Conservation (phyloP, 2,113 vertebrate species). For the Tyto alba region DNA sequence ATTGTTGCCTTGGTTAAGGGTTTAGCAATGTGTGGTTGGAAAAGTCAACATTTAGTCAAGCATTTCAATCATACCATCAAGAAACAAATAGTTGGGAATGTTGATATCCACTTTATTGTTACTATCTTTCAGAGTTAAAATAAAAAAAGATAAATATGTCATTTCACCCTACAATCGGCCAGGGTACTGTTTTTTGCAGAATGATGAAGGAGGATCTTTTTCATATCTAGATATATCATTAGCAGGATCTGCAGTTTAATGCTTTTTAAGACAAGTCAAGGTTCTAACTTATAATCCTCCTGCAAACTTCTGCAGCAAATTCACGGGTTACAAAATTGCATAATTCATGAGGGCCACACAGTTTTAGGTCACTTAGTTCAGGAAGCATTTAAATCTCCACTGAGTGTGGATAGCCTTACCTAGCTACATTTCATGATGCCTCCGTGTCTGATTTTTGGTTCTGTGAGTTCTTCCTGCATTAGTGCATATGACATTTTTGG, state of each 20-base stretch:
- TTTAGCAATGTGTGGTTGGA: neutral
- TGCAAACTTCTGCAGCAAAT: constrained; percentile 3
- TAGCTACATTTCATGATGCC: neutral
- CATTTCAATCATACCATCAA: neutral
- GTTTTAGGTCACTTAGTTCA: constrained; percentile 40
- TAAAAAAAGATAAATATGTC: neutral
- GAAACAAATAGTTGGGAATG: neutral
- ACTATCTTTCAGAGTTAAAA: neutral
- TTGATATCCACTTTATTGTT: neutral
- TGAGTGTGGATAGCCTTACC: neutral
- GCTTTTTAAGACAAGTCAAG: neutral
- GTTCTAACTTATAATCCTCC: neutral
- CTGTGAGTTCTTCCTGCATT: neutral
- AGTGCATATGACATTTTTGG: neutral
- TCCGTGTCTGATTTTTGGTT: neutral
- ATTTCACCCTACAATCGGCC: neutral
- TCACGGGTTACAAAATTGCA: neutral
- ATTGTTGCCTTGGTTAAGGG: neutral
- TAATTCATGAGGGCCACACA: constrained; percentile 5
- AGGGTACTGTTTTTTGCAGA: neutral
- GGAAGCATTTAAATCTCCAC: neutral
- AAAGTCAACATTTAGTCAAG: neutral
- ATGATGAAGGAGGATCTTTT: neutral
- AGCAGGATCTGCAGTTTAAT: neutral
- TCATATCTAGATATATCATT: neutral